Conservation (phyloP, 1,140 invertebrate species). For the Cherax destructor region DNA sequence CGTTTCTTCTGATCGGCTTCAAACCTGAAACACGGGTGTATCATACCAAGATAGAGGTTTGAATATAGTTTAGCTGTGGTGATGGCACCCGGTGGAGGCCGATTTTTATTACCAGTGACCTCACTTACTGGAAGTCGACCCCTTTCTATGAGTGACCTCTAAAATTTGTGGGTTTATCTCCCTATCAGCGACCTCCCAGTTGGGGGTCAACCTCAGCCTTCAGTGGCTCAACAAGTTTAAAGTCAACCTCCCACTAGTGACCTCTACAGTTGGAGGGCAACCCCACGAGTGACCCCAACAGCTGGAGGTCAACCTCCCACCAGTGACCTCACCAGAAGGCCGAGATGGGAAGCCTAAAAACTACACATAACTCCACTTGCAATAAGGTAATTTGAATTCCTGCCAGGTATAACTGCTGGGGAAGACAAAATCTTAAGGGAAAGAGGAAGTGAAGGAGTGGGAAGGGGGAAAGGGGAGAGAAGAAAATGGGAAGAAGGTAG, state of each 20-base stretch:
- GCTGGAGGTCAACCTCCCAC: background rate
- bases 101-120: background rate
- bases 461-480: background rate
- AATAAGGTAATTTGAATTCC: constrained; percentile 7
- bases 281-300: background rate
- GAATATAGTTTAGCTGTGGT: too few relatives aligned
- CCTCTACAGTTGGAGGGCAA: background rate
- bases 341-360: background rate
- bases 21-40: too few relatives aligned
- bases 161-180: background rate
- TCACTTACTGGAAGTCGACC: background rate
- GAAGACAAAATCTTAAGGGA: background rate
- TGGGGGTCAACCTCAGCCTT: too few relatives aligned
- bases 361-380: background rate
- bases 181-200: background rate
- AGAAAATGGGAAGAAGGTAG: background rate
- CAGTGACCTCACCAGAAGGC: background rate
- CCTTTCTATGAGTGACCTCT: background rate
- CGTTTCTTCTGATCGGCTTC: too few relatives aligned
- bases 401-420: background rate
- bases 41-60: too few relatives aligned
- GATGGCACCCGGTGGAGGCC: background rate
- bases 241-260: too few relatives aligned
- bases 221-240: too few relatives aligned
- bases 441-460: background rate